A percentile compares a stretch with the other conserved stretches of the same genome.
Evolutionary conservation across 2,888 invertebrate genomes (phyloP).

Genomic region (Drosophila anomalata): DNA sequence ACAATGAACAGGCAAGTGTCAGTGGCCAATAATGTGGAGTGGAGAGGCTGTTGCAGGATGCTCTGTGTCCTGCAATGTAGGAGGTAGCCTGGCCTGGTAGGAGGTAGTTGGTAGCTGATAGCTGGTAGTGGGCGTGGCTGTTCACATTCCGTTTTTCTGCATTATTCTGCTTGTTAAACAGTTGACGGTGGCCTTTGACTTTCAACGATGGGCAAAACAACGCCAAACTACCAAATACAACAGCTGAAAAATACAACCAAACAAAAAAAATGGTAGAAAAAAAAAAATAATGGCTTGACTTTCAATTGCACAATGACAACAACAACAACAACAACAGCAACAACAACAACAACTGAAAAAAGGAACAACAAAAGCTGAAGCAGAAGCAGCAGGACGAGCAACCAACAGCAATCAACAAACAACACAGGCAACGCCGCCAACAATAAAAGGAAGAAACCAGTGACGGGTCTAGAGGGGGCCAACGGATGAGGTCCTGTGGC

Average conservation of each 20-base stretch:
- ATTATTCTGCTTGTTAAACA: conserved; percentile 75
- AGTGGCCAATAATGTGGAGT: conserved; percentile 11
- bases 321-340: conserved; percentile 42
- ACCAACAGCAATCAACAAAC: conserved; percentile 51
- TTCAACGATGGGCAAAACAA: conserved; percentile 59
- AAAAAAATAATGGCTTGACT: conserved; percentile 70
- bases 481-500: conserved; percentile 15
- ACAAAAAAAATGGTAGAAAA: conserved; percentile 7
- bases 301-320: conserved; percentile 71
- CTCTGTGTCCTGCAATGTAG: neutral
- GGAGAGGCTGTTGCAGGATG: conserved; percentile 1
- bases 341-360: conserved; percentile 27
- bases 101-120: too few species aligned
- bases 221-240: conserved; percentile 41
- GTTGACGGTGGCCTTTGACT: conserved; percentile 68
- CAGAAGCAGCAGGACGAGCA: conserved; percentile 28
- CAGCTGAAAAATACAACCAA: conserved; percentile 18
- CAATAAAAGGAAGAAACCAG: conserved; percentile 65
- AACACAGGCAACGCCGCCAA: conserved; percentile 46
- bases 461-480: conserved; percentile 12
- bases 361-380: neutral
- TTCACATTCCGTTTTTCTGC: conserved; percentile 45
- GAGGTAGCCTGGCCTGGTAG: neutral
- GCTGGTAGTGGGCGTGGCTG: neutral
- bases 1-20: conserved; percentile 55